phyloP scores from a whole-genome alignment of 2,888 invertebrate genomes.

The Mechanitis messenoides region DNA sequence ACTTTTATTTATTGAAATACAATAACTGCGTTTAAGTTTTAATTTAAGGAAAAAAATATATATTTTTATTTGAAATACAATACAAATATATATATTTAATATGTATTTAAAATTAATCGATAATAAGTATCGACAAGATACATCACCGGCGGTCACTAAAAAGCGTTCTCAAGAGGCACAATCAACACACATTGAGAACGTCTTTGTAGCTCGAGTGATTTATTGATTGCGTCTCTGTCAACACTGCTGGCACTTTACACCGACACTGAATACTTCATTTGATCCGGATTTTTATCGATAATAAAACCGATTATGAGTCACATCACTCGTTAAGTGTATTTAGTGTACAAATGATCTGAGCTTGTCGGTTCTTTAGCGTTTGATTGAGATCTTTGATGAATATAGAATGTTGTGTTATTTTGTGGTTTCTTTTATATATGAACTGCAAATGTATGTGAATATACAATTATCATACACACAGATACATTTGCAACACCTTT shows the following conservation, averaged over 20 bases:
- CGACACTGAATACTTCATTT: constrained; percentile 73
- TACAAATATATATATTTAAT: not conserved
- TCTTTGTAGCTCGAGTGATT: constrained; percentile 72
- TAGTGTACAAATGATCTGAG: constrained; percentile 66
- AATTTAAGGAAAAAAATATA: too few relatives aligned
- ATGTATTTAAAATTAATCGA: constrained; percentile 33
- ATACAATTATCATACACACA: not conserved
- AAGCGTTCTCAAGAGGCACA: constrained; percentile 71
- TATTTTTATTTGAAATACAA: too few relatives aligned
- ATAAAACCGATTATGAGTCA: constrained; percentile 66
- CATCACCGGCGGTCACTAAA: constrained; percentile 61
- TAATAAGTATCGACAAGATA: constrained; percentile 25
- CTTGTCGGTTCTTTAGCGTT: constrained; percentile 43
- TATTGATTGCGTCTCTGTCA: constrained; percentile 77
- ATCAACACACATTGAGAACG: constrained; percentile 75
- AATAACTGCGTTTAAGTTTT: too few relatives aligned
- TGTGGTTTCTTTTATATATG: not conserved
- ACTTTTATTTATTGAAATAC: not conserved
- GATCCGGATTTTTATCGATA: constrained; percentile 76
- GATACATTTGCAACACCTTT: not conserved
- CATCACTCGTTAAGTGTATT: constrained; percentile 72
- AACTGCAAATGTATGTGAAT: not conserved
- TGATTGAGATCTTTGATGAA: constrained; percentile 38
- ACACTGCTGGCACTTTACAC: constrained; percentile 67
- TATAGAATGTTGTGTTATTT: constrained; percentile 5